Evolutionary conservation across 2,113 vertebrate species (phyloP), one percentile per base, ranked within the genome.

Genomic region (Notiomystis cincta): DNA sequence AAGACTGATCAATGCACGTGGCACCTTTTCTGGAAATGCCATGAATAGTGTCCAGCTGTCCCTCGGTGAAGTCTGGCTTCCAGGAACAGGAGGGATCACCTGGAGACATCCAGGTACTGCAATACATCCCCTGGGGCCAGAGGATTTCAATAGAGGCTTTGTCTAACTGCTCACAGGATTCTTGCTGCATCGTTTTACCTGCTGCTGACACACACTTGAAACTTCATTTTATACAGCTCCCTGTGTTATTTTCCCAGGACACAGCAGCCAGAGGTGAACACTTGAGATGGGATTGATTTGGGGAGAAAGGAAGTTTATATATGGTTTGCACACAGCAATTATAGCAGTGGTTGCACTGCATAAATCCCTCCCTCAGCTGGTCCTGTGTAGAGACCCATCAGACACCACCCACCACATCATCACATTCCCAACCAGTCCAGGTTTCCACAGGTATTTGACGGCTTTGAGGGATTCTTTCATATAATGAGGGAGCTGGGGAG

Each of bases 331-430:
- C 22, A 35, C 1, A 87, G 48, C 18, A 60, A 7, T 73, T 64
- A 24, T 1, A 20, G 38, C 5, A 8, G 38, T 23, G 44, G 25
- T 4, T 66, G 35, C 73, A 13, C 45, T 37, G 54, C 22, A 65
- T 3, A 37, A 85, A 75, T 33, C 37, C 73, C 77, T 38, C 53
- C 54, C 50, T 53, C 44, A 38, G 4, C 4, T 8, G 30, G 33
- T 18, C 30, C 69, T 30, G 17, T 37, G 31, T 3, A 10, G 42
- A 69, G 35, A 27, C 19, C 54, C 82, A 9, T 19, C 27, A 33
- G 20, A 10, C 57, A 48, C 8, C 5, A 4, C 31, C 54, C 51
- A 54, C 1, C 25, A 10, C 7, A 58, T 1, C 44, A 11, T 1
- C 58, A 5, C 6, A 22, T 15, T 73, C 23, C 81, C 35, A 44